These are phyloP conservation scores for Caerostris extrusa DNA, from an alignment of 1,140 invertebrate species.

Conservation along the genomic window DNA sequence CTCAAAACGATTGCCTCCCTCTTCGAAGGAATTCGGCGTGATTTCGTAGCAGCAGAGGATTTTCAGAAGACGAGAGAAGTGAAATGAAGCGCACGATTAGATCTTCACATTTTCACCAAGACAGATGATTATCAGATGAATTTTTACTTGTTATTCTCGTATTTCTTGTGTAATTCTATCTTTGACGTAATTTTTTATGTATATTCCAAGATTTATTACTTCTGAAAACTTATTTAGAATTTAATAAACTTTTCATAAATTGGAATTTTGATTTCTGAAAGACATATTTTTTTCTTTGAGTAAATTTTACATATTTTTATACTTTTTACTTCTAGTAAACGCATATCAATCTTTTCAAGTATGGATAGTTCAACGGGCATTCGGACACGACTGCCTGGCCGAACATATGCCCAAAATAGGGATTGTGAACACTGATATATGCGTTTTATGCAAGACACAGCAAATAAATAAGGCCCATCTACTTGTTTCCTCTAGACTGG, in stretches of 20 bases:
- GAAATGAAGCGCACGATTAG: constrained; percentile 17
- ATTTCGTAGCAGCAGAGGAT: constrained; percentile 34
- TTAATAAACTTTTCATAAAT: background rate
- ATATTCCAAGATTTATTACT: background rate
- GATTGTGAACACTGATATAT: too few relatives aligned
- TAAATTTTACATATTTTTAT: too few relatives aligned
- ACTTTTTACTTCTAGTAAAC: too few relatives aligned
- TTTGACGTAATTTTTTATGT: background rate
- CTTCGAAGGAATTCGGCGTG: constrained; percentile 9
- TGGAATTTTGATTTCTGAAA: background rate
- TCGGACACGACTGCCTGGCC: too few relatives aligned
- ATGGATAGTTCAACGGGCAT: too few relatives aligned
- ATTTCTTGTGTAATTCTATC: background rate
- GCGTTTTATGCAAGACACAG: too few relatives aligned
- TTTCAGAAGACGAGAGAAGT: constrained; percentile 24
- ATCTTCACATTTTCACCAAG: background rate
- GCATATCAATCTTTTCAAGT: too few relatives aligned
- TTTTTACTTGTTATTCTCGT: background rate
- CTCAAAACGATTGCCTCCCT: constrained; percentile 2
- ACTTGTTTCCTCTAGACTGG: too few relatives aligned
- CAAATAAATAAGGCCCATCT: too few relatives aligned
- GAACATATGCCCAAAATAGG: too few relatives aligned
- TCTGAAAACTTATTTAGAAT: background rate
- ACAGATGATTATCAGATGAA: background rate
- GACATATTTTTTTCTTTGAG: too few relatives aligned